Percentiles rank a stretch among this genome's conserved stretches.
Evolutionary conservation across 92 coral and sea anemone genomes (phyloP).

Genomic region (Bergia puertoricense): DNA sequence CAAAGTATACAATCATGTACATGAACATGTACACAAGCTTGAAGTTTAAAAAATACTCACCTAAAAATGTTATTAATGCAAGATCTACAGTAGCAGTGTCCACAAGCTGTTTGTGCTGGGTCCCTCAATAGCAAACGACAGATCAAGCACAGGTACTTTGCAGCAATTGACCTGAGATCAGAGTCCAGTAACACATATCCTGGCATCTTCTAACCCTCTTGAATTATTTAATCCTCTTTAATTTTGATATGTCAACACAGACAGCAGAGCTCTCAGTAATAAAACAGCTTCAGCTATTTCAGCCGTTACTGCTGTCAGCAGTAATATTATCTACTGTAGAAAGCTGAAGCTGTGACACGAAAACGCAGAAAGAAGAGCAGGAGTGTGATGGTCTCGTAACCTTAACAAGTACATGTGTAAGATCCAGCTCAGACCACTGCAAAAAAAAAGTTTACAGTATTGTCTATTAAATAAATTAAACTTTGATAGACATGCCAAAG

Average conservation of each 20-base stretch:
- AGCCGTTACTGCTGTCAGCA: no score
- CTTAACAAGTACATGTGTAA: background rate
- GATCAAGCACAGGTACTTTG: background rate
- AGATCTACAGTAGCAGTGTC: background rate
- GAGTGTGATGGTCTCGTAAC: background rate
- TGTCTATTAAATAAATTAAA: no score
- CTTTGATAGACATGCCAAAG: no score
- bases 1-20: no score
- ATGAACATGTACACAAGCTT: no score
- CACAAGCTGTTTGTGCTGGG: slow-evolving; percentile 1
- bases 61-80: background rate
- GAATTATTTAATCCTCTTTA: background rate
- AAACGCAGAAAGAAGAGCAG: background rate
- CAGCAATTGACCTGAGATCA: background rate
- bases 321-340: background rate
- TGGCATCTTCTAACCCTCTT: background rate
- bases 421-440: background rate
- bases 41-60: background rate
- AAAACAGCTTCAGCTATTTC: no score
- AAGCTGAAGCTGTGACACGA: background rate
- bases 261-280: no score
- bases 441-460: background rate
- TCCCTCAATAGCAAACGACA: background rate
- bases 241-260: no score
- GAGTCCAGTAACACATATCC: background rate